Base-by-base conservation (phyloP, 1,140 invertebrate species). In the Chlorops oryzae region DNA sequence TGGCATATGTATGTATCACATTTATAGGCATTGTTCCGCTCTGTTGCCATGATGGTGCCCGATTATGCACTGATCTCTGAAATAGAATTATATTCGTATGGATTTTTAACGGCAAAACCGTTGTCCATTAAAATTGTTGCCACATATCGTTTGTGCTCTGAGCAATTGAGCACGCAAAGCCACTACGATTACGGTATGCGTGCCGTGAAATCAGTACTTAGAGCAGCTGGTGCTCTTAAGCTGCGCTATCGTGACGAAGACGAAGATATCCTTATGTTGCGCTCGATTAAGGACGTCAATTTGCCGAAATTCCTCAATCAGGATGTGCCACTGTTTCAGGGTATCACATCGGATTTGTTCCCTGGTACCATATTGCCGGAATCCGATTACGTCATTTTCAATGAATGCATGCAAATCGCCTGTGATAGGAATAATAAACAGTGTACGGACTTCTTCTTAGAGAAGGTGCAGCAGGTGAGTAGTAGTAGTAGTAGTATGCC, bases 41-140 rank as follows among this genome's bases (percentile, higher is more conserved):
- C 92, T 2, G 92, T 98, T 13, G 92, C 93, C 22, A 98, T 98
- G 94, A 96, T 96, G 92, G 92, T 96, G 18, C 94, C 94, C 1
- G 92, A 97, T 74, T 96, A 96, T 73, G 89, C 90, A 9, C 70
- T 96, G 10, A 97, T 97, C 62, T 89, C 92, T 0, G 93, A 97
- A 75, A 96, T 96, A 53, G 88, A 89, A 39, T 70, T 97, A 1
- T 96, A 95, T 61, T 94, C 93, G 0, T 92, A 84, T 70, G 94
- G 94, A n/a, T 98, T 96, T 65, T 77, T 92, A 9, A 85, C 86
- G 39, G 92, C 92, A 3, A 83, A 91, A 52, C 84, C 90, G 2
- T 74, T 97, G 18, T 88, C 92, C 0, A 80, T 95, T 0, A 98
- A 98, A 77, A 96, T 97, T 59, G 92, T 96, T 2, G 90, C 92